Percentiles rank a stretch among this genome's conserved stretches.
phyloP scores from a whole-genome alignment of 2,888 invertebrate species.

The Pharmacophagus antenor region DNA sequence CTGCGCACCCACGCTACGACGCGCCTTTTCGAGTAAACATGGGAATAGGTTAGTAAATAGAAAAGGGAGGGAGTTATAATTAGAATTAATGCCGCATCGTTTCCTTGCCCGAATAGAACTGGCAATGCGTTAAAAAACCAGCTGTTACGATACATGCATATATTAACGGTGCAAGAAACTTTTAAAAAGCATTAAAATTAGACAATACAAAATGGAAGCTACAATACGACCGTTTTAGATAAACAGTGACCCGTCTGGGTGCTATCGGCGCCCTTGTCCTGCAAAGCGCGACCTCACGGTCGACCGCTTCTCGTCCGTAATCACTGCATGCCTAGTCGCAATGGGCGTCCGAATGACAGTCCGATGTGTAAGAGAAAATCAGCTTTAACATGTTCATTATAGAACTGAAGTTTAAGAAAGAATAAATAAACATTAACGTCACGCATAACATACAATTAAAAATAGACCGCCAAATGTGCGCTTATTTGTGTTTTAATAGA shows the following conservation, averaged over 20 bases:
- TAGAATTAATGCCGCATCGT: constrained; percentile 70
- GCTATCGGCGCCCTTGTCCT: constrained; percentile 55
- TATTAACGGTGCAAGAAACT: background rate
- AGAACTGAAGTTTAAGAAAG: background rate
- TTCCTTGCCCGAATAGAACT: constrained; percentile 40
- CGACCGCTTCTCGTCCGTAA: constrained; percentile 40
- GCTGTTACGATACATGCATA: constrained; percentile 17
- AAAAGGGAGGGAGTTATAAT: constrained; percentile 75
- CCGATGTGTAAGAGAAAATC: constrained; percentile 8
- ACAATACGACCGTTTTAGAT: constrained; percentile 8
- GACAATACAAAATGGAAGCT: background rate
- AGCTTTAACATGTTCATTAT: background rate
- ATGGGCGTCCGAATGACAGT: constrained; percentile 9
- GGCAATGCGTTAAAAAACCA: constrained; percentile 31
- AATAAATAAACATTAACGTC: background rate
- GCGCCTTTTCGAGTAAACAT: constrained; percentile 77
- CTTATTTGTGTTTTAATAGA: too few species aligned
- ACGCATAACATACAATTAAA: background rate
- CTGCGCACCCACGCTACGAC: constrained; percentile 69
- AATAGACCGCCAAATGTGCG: too few species aligned
- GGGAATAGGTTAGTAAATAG: constrained; percentile 72
- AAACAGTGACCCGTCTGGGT: constrained; percentile 31
- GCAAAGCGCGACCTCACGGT: constrained; percentile 47
- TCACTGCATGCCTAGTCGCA: constrained; percentile 34
- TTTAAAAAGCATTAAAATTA: constrained; percentile 1